phyloP scores from a whole-genome alignment of 2,888 invertebrate species.

The Syritta pipiens region DNA sequence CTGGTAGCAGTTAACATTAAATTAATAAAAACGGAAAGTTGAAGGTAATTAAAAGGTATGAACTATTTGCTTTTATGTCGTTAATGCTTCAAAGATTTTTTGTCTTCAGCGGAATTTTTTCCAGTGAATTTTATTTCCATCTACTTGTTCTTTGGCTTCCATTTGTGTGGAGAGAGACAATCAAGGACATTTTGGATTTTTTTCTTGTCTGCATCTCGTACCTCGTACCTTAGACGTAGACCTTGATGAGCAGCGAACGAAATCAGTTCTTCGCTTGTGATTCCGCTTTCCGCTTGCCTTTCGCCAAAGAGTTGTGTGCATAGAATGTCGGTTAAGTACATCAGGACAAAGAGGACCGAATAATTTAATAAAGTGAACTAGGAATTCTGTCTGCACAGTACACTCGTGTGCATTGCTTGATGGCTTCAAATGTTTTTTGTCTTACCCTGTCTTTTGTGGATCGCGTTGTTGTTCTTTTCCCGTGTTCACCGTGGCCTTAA shows the following conservation, averaged over 20 bases:
- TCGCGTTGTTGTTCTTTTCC: too few species aligned
- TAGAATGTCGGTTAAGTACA: conserved; percentile 46
- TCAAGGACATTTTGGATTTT: conserved; percentile 14
- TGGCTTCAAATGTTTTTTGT: too few species aligned
- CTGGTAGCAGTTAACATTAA: conserved; percentile 18
- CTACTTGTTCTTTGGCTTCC: not conserved
- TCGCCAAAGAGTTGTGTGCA: conserved; percentile 14
- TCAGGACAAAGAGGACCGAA: conserved; percentile 1
- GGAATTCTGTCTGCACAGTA: conserved; percentile 15
- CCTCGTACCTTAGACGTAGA: too few species aligned
- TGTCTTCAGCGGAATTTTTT: conserved; percentile 13
- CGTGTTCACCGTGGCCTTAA: conserved; percentile 19
- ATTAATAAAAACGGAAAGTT: conserved; percentile 38
- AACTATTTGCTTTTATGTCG: conserved; percentile 30
- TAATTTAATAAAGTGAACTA: conserved; percentile 39
- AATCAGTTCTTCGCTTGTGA: conserved; percentile 8
- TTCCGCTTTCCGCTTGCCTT: too few species aligned
- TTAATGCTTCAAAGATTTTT: conserved; percentile 15
- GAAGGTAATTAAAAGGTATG: conserved; percentile 40
- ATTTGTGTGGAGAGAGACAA: not conserved
- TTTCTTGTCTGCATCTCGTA: conserved; percentile 3
- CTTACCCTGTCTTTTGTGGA: not conserved
- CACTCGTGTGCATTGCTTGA: too few species aligned
- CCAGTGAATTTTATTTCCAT: too few species aligned
- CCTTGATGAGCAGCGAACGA: conserved; percentile 3